Evolutionary conservation across 2,888 invertebrate species (phyloP).

Genomic region (Formica aserva): DNA sequence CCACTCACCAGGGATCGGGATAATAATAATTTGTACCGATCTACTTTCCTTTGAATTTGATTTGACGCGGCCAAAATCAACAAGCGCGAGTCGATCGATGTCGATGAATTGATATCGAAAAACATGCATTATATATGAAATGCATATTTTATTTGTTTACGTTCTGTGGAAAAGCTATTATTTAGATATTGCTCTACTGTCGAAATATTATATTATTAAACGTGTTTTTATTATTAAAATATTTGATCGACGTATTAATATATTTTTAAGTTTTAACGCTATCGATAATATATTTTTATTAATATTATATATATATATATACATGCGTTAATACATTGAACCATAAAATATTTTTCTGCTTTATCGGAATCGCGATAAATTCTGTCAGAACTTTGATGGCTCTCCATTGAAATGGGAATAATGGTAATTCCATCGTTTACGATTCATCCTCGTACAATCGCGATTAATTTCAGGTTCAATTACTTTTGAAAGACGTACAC

Average conservation of each 20-base stretch:
- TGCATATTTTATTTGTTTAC: neutral
- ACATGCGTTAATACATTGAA: neutral
- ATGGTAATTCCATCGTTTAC: neutral
- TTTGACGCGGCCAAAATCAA: neutral
- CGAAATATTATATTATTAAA: conserved; percentile 18
- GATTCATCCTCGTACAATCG: conserved; percentile 16
- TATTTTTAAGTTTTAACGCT: neutral
- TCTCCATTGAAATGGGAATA: neutral
- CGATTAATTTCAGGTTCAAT: conserved; percentile 41
- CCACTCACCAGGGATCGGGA: neutral
- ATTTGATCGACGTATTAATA: neutral
- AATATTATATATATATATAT: neutral
- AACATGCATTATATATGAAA: conserved; percentile 17
- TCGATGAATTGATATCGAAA: neutral
- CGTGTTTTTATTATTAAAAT: conserved; percentile 13
- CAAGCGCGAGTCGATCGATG: conserved; percentile 3
- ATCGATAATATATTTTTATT: neutral
- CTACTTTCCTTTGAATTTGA: conserved; percentile 38
- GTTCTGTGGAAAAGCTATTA: neutral
- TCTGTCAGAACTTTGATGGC: neutral
- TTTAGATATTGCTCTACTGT: neutral
- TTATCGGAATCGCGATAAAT: neutral
- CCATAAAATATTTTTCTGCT: conserved; percentile 2
- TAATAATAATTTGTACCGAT: conserved; percentile 39
- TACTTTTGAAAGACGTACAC: conserved; percentile 40